Conservation (phyloP, 2,888 invertebrate genomes). For the Zaprionus obscuricornis region DNA sequence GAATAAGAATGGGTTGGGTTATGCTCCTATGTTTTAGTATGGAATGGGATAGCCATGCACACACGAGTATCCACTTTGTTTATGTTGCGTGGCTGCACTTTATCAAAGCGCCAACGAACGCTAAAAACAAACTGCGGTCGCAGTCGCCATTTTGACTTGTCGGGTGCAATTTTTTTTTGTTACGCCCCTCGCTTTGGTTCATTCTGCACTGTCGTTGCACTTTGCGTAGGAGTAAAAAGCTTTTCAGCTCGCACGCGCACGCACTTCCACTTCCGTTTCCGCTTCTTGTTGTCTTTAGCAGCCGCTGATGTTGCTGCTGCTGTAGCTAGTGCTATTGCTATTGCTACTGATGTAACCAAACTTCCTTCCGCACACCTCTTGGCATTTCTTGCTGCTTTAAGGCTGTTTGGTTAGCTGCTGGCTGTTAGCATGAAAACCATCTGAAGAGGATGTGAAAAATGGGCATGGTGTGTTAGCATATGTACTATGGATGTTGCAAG, state of each 20-base stretch:
- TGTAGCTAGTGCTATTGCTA: conserved; percentile 4
- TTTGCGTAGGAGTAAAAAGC: conserved; percentile 53
- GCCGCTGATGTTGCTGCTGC: too few species aligned
- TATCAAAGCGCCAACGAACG: conserved; percentile 63
- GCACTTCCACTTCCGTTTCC: conserved; percentile 67
- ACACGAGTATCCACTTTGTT: conserved; percentile 63
- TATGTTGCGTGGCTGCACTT: conserved; percentile 75
- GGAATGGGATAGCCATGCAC: conserved; percentile 16
- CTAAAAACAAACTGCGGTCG: conserved; percentile 71
- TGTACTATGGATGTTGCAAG: too few species aligned
- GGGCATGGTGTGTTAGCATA: too few species aligned
- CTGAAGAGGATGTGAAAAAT: too few species aligned
- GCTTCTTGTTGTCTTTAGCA: conserved; percentile 61
- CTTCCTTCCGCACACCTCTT: conserved; percentile 11
- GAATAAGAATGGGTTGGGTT: too few species aligned
- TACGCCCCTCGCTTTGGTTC: not conserved
- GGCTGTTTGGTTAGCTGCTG: conserved; percentile 53
- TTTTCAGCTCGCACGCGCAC: conserved; percentile 59
- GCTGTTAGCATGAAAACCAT: too few species aligned
- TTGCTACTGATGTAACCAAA: not conserved
- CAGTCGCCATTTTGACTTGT: conserved; percentile 65
- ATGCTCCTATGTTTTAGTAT: too few species aligned
- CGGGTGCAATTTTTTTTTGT: conserved; percentile 15
- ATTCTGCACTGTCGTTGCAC: conserved; percentile 32
- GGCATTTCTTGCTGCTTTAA: conserved; percentile 41